These are phyloP conservation scores for Regulus satrapa DNA, from an alignment of 2,113 vertebrate species.

Conservation along the genomic window DNA sequence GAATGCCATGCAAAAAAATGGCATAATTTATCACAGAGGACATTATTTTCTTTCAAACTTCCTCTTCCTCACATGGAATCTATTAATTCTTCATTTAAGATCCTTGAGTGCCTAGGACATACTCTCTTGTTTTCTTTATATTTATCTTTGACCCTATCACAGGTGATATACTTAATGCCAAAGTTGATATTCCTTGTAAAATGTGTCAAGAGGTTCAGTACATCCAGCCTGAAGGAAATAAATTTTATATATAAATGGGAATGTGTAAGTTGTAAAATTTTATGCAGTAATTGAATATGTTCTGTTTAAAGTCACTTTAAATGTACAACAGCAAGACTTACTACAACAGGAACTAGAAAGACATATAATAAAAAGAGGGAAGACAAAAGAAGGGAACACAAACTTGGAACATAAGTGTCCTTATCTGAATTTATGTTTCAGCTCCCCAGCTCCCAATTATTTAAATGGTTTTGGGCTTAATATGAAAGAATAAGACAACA, in stretches of 20 bases:
- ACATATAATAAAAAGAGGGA: not conserved
- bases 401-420: not conserved
- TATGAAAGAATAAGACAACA: not conserved
- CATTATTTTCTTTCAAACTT: not conserved
- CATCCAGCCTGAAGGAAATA: not conserved
- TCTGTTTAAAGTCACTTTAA: constrained; percentile 6
- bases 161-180: not conserved
- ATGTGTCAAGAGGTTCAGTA: not conserved
- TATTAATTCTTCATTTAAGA: not conserved
- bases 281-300: not conserved
- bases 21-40: not conserved
- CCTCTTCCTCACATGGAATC: not conserved
- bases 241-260: constrained; percentile 12
- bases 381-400: not conserved
- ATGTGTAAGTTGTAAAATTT: constrained; percentile 21
- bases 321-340: not conserved
- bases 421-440: not conserved
- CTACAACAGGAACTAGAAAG: not conserved
- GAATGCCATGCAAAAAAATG: not conserved
- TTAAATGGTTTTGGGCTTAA: not conserved
- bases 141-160: not conserved
- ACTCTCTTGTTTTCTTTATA: not conserved
- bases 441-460: not conserved
- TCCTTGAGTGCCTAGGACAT: not conserved
- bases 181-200: constrained; percentile 9